phyloP scores from a whole-genome alignment of 2,797 vertebrate species.

The Propithecus deckenii region DNA sequence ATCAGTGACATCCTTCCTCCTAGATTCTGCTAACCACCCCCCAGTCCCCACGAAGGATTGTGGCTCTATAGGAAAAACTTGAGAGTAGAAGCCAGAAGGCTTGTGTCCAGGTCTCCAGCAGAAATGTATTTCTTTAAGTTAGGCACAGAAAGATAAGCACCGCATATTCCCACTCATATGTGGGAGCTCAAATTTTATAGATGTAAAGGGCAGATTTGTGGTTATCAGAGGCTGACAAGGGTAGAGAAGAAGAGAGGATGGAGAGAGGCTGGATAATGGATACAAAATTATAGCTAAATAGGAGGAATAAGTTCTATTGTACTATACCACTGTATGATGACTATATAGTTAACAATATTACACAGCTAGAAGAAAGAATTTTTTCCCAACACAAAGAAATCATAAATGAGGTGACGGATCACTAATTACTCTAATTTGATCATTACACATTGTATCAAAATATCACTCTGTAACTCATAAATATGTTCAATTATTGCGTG shows the following conservation, averaged over 20 bases:
- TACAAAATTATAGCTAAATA: neutral
- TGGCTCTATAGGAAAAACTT: neutral
- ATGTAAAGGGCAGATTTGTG: neutral
- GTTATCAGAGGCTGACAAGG: neutral
- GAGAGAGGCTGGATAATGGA: neutral
- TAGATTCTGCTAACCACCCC: neutral
- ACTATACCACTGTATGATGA: neutral
- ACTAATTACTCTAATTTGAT: neutral
- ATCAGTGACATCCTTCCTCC: neutral
- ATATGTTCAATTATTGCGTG: neutral
- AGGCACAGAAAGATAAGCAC: neutral
- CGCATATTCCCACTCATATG: neutral
- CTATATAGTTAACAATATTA: neutral
- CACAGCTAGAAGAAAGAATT: neutral
- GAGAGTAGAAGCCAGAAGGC: neutral
- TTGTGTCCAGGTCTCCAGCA: neutral
- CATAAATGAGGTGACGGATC: neutral
- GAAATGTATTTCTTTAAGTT: neutral
- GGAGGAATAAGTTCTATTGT: neutral
- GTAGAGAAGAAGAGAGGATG: neutral
- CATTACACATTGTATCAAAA: neutral
- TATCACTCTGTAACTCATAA: neutral
- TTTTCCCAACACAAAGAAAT: neutral
- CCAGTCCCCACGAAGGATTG: rapidly evolving
- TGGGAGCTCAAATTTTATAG: neutral